These are phyloP conservation scores for Collichthys lucidus DNA, from an alignment of 2,113 vertebrate genomes.

Conservation along the genomic window DNA sequence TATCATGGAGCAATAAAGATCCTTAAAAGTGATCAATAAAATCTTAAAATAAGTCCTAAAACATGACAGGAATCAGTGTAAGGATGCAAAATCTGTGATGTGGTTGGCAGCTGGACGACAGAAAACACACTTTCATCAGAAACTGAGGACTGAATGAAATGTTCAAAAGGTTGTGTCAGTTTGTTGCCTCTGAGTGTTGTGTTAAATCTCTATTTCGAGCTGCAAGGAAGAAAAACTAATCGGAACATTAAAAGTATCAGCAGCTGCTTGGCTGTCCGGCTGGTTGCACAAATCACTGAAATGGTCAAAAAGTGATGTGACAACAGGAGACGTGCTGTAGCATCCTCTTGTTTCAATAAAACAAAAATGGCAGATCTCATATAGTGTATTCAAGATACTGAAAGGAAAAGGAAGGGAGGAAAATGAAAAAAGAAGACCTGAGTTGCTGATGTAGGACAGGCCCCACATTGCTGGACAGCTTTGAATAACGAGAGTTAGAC, in stretches of 20 bases:
- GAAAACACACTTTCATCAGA: neutral
- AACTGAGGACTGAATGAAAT: neutral
- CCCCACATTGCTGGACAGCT: too few relatives aligned
- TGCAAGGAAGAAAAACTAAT: constrained; percentile 11
- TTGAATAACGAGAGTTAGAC: neutral
- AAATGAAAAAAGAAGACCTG: neutral
- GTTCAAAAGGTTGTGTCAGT: neutral
- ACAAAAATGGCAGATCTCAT: too few relatives aligned
- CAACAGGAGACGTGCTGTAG: constrained; percentile 1
- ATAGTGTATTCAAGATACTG: too few relatives aligned
- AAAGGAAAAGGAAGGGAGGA: neutral
- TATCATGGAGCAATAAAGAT: too few relatives aligned
- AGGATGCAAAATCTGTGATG: too few relatives aligned
- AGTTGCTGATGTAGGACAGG: neutral
- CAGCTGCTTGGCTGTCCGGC: neutral
- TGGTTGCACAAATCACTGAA: neutral
- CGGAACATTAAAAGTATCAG: neutral
- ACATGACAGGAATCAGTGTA: too few relatives aligned
- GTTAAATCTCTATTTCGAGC: neutral
- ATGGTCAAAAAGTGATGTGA: constrained; percentile 9
- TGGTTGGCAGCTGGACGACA: neutral
- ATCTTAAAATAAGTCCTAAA: too few relatives aligned
- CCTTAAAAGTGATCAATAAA: too few relatives aligned
- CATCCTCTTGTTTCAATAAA: neutral
- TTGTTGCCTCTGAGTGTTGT: neutral